Base-by-base conservation (phyloP, 92 coral and sea anemone species). In the Hydrozoanthus gracilis region DNA sequence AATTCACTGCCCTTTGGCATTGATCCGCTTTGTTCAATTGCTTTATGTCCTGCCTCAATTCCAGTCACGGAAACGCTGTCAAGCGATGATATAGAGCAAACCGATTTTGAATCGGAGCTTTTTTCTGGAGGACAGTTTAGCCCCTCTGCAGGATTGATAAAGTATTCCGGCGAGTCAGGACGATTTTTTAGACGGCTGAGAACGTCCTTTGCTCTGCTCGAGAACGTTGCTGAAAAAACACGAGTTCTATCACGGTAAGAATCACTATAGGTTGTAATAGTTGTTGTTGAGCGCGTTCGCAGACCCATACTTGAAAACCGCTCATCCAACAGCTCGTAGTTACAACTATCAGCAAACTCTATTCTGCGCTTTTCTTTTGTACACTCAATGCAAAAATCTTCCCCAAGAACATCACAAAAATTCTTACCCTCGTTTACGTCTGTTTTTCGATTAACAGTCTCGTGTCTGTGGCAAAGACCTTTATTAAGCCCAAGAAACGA, bases 331-430 rank as follows among this genome's bases (percentile, higher is more conserved):
- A 78, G 20, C 3, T 62, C 72, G 3, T 7, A 27, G 44, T 45
- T 61, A 17, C 58, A 79, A 14, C 47, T 55, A 8, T 61, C 16
- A 16, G 84, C 8, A 60, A 62, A 79, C 45, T 45, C 84, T 55
- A 62, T 60, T 46, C 71, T 62, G n/a, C 17, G 56, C 20, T 56
- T 79, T 62, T 79, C 84, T 44, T 58, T 79, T 15, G 84, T 60
- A 20, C 84, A 79, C 55, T 79, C 84, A 8, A 45, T 79, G 71
- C 71, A 79, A 49, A 79, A 79, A 44, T 60, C 39, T 7, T 79
- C 55, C 48, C 84, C 84, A 44, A 79, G 71, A 58, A 79, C 84
- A 10, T 79, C 73, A n/a, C 84, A 79, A 67, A 79, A 79, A 8
- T 62, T 60, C 12, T 44, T 79, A 11, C 66, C 66, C 46, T 60